Evolutionary conservation across 2,797 vertebrate species (phyloP), one percentile per base, ranked within the genome.

Genomic region (Jordanella pulchra): DNA sequence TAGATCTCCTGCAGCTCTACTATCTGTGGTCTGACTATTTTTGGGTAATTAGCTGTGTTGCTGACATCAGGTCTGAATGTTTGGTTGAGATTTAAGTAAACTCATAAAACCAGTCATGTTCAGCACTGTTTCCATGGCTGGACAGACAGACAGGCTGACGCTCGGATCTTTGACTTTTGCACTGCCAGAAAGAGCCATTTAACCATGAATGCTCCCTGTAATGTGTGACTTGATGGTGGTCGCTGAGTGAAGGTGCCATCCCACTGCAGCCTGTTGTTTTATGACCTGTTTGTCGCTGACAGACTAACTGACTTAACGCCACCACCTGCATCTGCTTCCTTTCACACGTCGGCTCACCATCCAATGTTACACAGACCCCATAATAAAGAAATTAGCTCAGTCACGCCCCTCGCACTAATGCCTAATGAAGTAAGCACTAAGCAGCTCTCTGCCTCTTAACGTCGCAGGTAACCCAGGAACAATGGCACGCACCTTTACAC

Each of bases 341-440:
- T 73, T 67, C 76, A 83, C 71, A 71, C 58, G 72, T 53, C 32
- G 23, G 30, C 45, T 69, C 28, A 55, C 76, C 84, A 87, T 89
- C 85, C 83, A 79, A 65, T 75, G 51, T 81, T 77, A 79, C 67
- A 82, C 54, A 78, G 75, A 80, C 60, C 76, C 83, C 58, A 54
- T 86, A 81, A 89, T 89, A 86, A 89, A 91, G 81, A 82, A 88
- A 82, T 92, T 90, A 91, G 84, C 78, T 76, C 74, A 21, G 87
- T 86, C 80, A 84, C 77, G 65, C 78, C 53, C 72, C 82, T 76
- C 30, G 80, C 91, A 91, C 87, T 95, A 94, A 95, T 93, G 89
- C 69, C 79, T 92, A 94, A 94, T 93, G 93, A 90, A 92, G 93
- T 95, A 91, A 94, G 82, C 45, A n/a, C 78, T 73, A 71, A 84